Conservation (phyloP, 2,888 invertebrate species). For the Eristalis intricaria region DNA sequence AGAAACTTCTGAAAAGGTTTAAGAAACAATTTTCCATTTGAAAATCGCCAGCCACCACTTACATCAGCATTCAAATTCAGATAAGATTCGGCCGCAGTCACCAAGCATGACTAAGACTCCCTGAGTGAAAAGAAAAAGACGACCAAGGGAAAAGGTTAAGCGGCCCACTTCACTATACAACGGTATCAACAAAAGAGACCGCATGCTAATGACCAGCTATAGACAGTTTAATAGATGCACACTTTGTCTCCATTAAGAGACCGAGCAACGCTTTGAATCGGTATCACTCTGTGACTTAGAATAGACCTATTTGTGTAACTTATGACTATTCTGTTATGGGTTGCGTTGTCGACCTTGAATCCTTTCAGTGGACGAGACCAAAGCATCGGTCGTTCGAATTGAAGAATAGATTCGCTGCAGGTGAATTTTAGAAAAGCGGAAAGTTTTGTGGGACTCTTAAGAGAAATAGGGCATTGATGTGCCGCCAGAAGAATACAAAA, state of each 20-base stretch:
- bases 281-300: neutral
- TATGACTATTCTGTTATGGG: neutral
- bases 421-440: neutral
- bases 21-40: neutral
- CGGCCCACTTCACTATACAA: neutral
- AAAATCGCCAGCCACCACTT: neutral
- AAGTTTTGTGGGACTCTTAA: neutral
- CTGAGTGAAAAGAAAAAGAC: neutral
- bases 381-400: neutral
- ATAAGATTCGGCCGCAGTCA: neutral
- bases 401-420: neutral
- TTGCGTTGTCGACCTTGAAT: slow-evolving; percentile 25
- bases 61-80: neutral
- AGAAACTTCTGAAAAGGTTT: no score
- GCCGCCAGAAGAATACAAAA: neutral
- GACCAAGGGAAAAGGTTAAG: neutral
- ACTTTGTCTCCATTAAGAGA: neutral
- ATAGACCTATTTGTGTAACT: slow-evolving; percentile 10
- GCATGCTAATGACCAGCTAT: slow-evolving; percentile 11
- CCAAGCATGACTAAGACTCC: neutral
- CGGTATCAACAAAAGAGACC: slow-evolving; percentile 3
- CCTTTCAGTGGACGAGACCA: neutral
- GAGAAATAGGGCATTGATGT: neutral
- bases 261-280: neutral
- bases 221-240: slow-evolving; percentile 20